Base-by-base conservation (phyloP, 2,113 vertebrate species). In the Pollachius pollachius region DNA sequence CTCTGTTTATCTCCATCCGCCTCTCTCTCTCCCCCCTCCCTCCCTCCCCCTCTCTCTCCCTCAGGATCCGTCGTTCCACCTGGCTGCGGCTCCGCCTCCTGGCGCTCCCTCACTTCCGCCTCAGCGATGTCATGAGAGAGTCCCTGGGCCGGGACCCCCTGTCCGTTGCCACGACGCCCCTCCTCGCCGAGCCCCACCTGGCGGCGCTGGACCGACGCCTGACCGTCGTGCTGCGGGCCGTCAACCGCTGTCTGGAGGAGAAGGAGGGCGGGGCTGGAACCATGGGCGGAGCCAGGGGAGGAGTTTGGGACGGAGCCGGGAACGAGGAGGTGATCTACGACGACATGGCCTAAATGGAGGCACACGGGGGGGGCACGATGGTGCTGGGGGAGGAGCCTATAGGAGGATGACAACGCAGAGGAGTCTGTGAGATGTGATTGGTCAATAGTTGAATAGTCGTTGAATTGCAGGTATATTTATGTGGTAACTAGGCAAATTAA, bases 1-100 rank as follows among this genome's bases (percentile, higher is more conserved):
- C 23, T 23, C 23, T 23, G 23, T 23, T 23, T 23, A 9, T 68
- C 23, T 63, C 71, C 65, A 94, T 23, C 23, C 23, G 2, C 23
- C 23, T 23, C 23, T 23, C 23, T 23, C 23, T 23, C 23, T 2
- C 23, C 3, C 23, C 23, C 23, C 37, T 41, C 52, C 17, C 16
- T 62, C 16, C 12, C 21, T 30, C 18, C 30, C 63, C 54, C 57
- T 15, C 41, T 27, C 71, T 15, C 18, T 48, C 17, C 17, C 6
- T 52, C 66, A 95, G 94, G 77, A 90, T 94, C 68, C 93, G 92
- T 72, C 94, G 81, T 17, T 92, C 92, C 0, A 93, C 92, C 0
- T 92, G 89, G 84, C 83, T 90, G 27, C 89, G 92, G 15, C 88
- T 94, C 13, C 84, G 77, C 59, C 90, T 95, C 17, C 88, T 93